These are phyloP conservation scores for Equus quagga DNA, from an alignment of 2,113 vertebrate species.

Conservation along the genomic window DNA sequence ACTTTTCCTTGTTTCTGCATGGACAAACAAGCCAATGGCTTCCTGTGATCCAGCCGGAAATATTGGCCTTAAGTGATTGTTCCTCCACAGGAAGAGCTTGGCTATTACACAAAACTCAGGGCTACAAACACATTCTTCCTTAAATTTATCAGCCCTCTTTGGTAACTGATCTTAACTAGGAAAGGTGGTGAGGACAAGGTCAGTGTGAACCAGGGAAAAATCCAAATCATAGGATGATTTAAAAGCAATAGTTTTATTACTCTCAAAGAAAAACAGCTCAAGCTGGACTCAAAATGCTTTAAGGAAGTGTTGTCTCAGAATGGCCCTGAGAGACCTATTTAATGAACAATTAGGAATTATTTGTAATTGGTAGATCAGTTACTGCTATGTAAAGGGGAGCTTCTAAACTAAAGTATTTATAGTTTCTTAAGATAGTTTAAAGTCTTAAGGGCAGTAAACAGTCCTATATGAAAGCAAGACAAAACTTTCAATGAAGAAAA, in stretches of 20 bases:
- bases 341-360: conserved; percentile 57
- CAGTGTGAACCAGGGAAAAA: conserved; percentile 43
- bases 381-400: neutral
- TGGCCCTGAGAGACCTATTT: neutral
- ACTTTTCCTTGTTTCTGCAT: conserved; percentile 57
- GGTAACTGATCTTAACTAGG: conserved; percentile 32
- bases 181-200: conserved; percentile 13
- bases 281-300: conserved; percentile 38
- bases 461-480: conserved; percentile 32
- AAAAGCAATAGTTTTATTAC: conserved; percentile 26
- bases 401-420: conserved; percentile 47
- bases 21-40: conserved; percentile 48
- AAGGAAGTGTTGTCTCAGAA: conserved; percentile 23
- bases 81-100: neutral
- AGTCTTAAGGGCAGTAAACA: neutral
- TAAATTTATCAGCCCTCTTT: conserved; percentile 32
- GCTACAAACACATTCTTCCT: conserved; percentile 23
- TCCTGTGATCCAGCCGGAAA: conserved; percentile 38
- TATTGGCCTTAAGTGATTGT: conserved; percentile 30
- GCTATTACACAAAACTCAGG: conserved; percentile 21
- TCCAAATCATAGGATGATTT: conserved; percentile 42
- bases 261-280: conserved; percentile 40
- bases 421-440: conserved; percentile 30
- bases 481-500: conserved; percentile 51
- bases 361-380: conserved; percentile 34